A percentile compares a stretch with the other conserved stretches of the same genome.
These are phyloP conservation scores for Cichladusa arquata DNA, from an alignment of 2,113 vertebrate species.

Conservation along the genomic window DNA sequence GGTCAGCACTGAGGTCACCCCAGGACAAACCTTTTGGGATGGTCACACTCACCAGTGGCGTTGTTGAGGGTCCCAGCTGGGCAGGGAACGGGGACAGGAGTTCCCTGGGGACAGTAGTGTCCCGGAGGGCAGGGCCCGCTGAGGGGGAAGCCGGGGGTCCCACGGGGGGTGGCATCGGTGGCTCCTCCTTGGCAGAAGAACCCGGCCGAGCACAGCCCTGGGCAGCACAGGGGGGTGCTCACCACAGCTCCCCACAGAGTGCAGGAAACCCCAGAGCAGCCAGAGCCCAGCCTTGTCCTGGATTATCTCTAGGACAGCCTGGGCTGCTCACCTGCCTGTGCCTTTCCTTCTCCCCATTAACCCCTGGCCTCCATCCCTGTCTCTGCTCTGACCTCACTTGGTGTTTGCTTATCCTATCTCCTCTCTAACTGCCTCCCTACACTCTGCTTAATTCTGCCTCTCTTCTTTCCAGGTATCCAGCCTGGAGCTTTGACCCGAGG, in stretches of 20 bases:
- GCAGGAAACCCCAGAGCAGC: no score
- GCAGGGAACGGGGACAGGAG: slow-evolving; percentile 77
- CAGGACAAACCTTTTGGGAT: neutral
- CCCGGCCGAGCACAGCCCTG: slow-evolving; percentile 83
- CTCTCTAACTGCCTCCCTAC: neutral
- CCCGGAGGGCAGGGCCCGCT: slow-evolving; percentile 84
- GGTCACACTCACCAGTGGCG: slow-evolving; percentile 71
- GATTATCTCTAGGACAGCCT: neutral
- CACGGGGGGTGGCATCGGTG: slow-evolving; percentile 68
- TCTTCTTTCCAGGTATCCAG: neutral
- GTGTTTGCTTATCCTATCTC: neutral
- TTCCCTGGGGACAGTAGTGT: slow-evolving; percentile 85
- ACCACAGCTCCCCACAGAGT: no score
- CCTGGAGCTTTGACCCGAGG: neutral
- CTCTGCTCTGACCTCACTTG: neutral
- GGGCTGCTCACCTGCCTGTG: neutral
- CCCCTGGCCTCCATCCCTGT: neutral
- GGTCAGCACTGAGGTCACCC: rapidly evolving
- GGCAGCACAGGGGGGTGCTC: neutral
- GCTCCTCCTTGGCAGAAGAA: slow-evolving; percentile 87
- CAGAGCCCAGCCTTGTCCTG: neutral
- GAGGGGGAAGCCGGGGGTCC: slow-evolving; percentile 40
- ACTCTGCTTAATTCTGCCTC: neutral
- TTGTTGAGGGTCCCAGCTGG: slow-evolving; percentile 83
- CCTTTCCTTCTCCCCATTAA: neutral